A percentile compares a stretch with the other conserved stretches of the same genome.
Conservation (phyloP, 2,113 vertebrate species). For the Sphaerodactylus townsendi region DNA sequence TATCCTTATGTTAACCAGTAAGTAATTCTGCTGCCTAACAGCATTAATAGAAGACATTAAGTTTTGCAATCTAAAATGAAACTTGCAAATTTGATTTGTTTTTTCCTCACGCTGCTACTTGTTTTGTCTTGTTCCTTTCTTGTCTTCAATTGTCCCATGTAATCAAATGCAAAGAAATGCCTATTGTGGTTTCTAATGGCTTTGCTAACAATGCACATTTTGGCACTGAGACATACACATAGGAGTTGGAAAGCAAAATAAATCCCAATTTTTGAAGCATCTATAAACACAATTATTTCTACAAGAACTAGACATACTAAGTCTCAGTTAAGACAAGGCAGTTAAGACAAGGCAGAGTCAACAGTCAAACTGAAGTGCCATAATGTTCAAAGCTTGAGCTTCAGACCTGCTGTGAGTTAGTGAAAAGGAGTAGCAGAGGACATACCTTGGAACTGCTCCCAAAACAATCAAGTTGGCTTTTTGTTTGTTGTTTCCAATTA, state of each 20-base stretch:
- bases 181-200: neutral
- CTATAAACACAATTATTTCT: conserved; percentile 44
- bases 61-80: neutral
- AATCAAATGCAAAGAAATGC: neutral
- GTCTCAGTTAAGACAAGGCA: conserved; percentile 42
- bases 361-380: conserved; percentile 51
- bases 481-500: conserved; percentile 99
- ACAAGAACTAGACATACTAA: conserved; percentile 44
- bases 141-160: neutral
- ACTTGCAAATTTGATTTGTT: neutral
- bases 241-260: conserved; percentile 14
- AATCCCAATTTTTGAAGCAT: conserved; percentile 48
- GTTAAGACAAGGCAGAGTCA: conserved; percentile 22
- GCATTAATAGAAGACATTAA: neutral
- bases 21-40: neutral
- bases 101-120: neutral
- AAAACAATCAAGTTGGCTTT: conserved; percentile 99
- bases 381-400: conserved; percentile 52
- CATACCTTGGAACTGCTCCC: conserved; percentile 96
- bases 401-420: conserved; percentile 57
- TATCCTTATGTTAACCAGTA: neutral
- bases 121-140: neutral
- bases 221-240: conserved; percentile 20
- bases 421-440: conserved; percentile 71
- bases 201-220: conserved; percentile 27